Evolutionary conservation across 2,888 invertebrate species (phyloP).

Genomic region (Flexamia atlantica): DNA sequence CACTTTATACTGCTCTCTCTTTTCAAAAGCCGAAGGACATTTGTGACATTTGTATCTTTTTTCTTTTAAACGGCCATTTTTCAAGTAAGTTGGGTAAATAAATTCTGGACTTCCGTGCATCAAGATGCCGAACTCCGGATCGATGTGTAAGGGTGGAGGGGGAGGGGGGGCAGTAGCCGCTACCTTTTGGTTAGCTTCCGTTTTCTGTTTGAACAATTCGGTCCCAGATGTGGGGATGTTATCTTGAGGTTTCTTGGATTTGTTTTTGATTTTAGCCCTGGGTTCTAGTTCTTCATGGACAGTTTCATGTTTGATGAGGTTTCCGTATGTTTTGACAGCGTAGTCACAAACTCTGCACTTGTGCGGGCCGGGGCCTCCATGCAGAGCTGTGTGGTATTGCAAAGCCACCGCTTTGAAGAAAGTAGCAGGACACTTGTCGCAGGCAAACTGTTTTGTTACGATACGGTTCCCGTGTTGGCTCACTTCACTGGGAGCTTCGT

Average conservation of each 20-base stretch:
- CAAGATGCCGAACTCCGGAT: conserved; percentile 82
- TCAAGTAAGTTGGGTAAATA: conserved; percentile 85
- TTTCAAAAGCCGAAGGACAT: conserved; percentile 93
- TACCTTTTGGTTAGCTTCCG: conserved; percentile 75
- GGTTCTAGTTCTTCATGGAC: conserved; percentile 72
- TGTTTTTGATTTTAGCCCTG: conserved; percentile 54
- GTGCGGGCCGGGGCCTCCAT: conserved; percentile 81
- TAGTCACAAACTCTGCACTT: conserved; percentile 86
- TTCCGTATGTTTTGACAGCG: conserved; percentile 82
- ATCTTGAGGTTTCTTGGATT: conserved; percentile 42
- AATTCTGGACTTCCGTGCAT: conserved; percentile 88
- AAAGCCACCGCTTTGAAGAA: conserved; percentile 85
- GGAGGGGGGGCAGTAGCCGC: conserved; percentile 66
- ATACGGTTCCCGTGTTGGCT: conserved; percentile 69
- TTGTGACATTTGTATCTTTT: conserved; percentile 90
- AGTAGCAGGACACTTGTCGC: conserved; percentile 84
- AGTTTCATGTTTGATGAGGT: conserved; percentile 81
- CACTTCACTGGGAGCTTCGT: conserved; percentile 68
- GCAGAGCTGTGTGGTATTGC: conserved; percentile 83
- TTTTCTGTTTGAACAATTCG: conserved; percentile 81
- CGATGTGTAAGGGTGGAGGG: conserved; percentile 72
- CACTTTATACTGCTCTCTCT: conserved; percentile 89
- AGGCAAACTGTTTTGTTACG: conserved; percentile 73
- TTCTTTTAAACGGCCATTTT: conserved; percentile 86
- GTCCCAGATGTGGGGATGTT: conserved; percentile 81